These are phyloP conservation scores for Odontomachus brunneus DNA, from an alignment of 1,140 invertebrate genomes.

Conservation along the genomic window DNA sequence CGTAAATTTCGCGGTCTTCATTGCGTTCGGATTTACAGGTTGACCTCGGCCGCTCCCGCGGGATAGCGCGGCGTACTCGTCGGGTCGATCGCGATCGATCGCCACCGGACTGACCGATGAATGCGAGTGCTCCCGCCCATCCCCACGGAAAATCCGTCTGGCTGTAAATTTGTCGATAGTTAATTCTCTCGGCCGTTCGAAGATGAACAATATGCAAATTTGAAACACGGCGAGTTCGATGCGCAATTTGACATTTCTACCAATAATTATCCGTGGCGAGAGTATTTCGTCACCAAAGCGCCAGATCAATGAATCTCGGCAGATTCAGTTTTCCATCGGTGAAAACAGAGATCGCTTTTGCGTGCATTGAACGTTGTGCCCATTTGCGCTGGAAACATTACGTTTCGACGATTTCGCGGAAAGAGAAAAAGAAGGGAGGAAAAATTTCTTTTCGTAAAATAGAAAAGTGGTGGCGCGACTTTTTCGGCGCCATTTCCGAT, in stretches of 20 bases:
- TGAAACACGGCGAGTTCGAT: background rate
- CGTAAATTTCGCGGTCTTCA: slow-evolving; percentile 48
- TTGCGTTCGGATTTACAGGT: slow-evolving; percentile 51
- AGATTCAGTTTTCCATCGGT: no score
- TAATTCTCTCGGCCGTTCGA: background rate
- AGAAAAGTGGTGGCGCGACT: background rate
- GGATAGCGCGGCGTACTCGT: slow-evolving; percentile 17
- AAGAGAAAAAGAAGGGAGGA: background rate
- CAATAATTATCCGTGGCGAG: slow-evolving; percentile 1
- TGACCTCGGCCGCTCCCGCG: slow-evolving; percentile 28
- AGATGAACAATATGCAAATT: background rate
- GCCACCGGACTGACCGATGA: background rate
- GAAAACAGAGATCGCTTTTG: no score
- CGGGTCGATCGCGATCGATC: slow-evolving; percentile 29
- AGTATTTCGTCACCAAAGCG: background rate
- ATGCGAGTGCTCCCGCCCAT: background rate
- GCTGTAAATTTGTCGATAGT: slow-evolving; percentile 4
- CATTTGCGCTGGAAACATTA: background rate
- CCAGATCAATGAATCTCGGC: no score
- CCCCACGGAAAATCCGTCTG: slow-evolving; percentile 9
- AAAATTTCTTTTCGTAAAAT: background rate
- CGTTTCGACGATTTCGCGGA: background rate
- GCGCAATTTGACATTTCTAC: slow-evolving; percentile 14
- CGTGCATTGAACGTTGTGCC: no score
- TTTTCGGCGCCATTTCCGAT: background rate